Evolutionary conservation across 2,113 vertebrate species (phyloP).

Genomic region (Sander vitreus): DNA sequence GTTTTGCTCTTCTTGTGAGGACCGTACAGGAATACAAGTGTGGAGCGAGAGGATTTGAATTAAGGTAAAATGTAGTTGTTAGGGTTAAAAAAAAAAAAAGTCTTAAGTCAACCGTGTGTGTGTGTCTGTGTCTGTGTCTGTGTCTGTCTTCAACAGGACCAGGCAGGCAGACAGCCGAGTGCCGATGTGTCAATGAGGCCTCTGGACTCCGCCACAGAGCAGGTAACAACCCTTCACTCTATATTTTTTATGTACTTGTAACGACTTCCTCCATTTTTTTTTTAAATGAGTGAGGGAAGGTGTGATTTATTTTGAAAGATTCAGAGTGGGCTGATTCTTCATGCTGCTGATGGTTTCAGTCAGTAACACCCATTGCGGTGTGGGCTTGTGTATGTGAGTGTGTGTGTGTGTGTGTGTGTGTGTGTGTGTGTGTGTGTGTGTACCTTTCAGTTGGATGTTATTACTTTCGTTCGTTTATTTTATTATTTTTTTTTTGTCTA

Average conservation of each 20-base stretch:
- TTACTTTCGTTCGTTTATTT: not conserved
- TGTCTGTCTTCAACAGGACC: conserved; percentile 63
- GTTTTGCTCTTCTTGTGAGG: not conserved
- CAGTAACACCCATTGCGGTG: not conserved
- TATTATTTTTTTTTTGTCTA: not conserved
- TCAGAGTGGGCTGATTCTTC: not conserved
- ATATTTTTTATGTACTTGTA: not conserved
- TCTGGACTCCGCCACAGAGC: conserved; percentile 61
- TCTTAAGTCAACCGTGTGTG: not conserved
- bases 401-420: not conserved
- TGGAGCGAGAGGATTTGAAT: not conserved
- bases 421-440: not conserved
- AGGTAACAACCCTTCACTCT: conserved; percentile 71
- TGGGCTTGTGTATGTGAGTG: not conserved
- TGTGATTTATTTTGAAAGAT: not conserved
- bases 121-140: conserved; percentile 5
- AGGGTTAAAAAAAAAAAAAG: not conserved
- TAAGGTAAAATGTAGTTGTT: not conserved
- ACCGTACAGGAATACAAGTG: not conserved
- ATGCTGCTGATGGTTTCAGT: not conserved
- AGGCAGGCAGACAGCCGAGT: conserved; percentile 57
- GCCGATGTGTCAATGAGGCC: conserved; percentile 69
- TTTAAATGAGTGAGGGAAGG: not conserved
- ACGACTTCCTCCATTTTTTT: not conserved
- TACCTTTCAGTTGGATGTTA: not conserved